Percentiles rank a stretch among this genome's conserved stretches.
phyloP scores from a whole-genome alignment of 2,888 invertebrate species.

The Morpho helenor region DNA sequence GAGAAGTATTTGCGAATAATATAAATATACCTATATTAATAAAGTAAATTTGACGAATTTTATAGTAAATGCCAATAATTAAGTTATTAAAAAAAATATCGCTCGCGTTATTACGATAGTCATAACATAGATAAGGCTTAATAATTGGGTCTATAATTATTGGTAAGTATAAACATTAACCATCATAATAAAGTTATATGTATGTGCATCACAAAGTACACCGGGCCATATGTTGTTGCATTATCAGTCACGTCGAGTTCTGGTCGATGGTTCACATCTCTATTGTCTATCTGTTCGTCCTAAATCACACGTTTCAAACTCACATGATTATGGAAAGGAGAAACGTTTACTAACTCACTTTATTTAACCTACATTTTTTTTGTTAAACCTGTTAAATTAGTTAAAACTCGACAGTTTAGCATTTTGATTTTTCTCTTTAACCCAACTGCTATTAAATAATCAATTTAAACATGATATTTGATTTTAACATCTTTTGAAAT shows the following conservation, averaged over 20 bases:
- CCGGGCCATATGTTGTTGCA: constrained; percentile 48
- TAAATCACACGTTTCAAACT: constrained; percentile 71
- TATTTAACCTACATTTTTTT: constrained; percentile 32
- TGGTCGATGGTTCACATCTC: constrained; percentile 55
- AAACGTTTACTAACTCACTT: constrained; percentile 72
- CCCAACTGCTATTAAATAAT: too few relatives aligned
- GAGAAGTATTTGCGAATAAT: too few relatives aligned
- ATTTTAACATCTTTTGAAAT: too few relatives aligned
- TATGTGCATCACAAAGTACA: constrained; percentile 47
- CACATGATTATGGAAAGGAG: constrained; percentile 53
- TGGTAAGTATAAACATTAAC: constrained; percentile 6
- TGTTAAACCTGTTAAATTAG: neutral
- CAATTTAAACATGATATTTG: too few relatives aligned
- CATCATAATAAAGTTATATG: neutral
- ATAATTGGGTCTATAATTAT: neutral
- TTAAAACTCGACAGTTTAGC: constrained; percentile 2
- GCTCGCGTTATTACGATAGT: too few relatives aligned
- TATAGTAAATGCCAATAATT: too few relatives aligned
- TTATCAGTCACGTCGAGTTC: constrained; percentile 48
- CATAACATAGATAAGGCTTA: neutral
- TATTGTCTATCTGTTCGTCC: constrained; percentile 75
- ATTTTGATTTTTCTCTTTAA: too few relatives aligned
- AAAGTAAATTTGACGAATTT: too few relatives aligned
- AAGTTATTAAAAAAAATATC: too few relatives aligned
- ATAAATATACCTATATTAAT: too few relatives aligned